These are phyloP conservation scores for Liasis olivaceus DNA, from an alignment of 2,797 vertebrate genomes.

Conservation along the genomic window DNA sequence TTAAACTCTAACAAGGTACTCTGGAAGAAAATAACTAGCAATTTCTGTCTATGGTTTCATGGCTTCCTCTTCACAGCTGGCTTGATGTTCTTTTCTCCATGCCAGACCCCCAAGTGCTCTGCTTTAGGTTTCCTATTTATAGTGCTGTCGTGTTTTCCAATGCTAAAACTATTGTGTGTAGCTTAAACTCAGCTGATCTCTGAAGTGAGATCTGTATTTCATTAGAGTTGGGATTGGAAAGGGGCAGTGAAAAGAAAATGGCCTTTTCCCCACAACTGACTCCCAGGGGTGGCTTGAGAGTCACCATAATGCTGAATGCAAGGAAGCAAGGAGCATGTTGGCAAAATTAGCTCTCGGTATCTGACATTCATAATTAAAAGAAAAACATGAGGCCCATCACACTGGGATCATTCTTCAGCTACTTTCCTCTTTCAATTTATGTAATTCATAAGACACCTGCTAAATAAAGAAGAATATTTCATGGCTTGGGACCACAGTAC, in stretches of 20 bases:
- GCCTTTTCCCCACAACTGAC: slow-evolving; percentile 83
- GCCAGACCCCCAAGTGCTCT: slow-evolving; percentile 80
- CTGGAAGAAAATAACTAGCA: slow-evolving; percentile 52
- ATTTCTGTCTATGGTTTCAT: slow-evolving; percentile 67
- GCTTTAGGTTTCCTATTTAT: slow-evolving; percentile 84
- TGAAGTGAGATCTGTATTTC: slow-evolving; percentile 76
- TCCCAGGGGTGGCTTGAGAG: slow-evolving; percentile 61
- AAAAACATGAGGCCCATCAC: background rate
- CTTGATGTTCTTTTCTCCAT: slow-evolving; percentile 73
- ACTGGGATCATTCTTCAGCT: slow-evolving; percentile 2
- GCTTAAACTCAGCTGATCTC: slow-evolving; percentile 80
- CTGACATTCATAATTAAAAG: slow-evolving; percentile 37
- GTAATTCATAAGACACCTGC: background rate
- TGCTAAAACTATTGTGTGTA: slow-evolving; percentile 83
- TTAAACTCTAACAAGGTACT: slow-evolving; percentile 76
- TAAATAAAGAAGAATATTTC: background rate
- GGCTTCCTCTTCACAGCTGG: slow-evolving; percentile 71
- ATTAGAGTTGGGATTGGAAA: slow-evolving; percentile 84
- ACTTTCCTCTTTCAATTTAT: background rate
- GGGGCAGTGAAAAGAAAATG: slow-evolving; percentile 74
- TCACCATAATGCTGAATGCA: slow-evolving; percentile 49
- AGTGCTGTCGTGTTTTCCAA: slow-evolving; percentile 90
- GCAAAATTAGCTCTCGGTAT: slow-evolving; percentile 44
- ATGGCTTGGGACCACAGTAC: background rate
- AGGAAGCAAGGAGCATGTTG: slow-evolving; percentile 59